These are phyloP conservation scores for Acanthiza pusilla DNA, from an alignment of 2,797 vertebrate genomes.

Conservation along the genomic window DNA sequence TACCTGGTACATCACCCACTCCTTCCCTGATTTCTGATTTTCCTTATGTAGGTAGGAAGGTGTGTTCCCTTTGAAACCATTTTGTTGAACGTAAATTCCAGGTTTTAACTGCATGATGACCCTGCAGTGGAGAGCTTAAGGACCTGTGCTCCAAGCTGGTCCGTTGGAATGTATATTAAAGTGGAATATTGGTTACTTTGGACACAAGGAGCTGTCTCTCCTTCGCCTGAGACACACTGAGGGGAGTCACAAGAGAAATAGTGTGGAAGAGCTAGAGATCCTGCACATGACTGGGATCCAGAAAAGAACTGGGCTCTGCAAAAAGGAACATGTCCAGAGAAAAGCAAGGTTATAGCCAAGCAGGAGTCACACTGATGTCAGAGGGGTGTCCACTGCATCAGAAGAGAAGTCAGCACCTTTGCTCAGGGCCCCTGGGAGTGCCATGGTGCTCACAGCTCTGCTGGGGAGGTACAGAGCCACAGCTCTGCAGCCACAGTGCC, in stretches of 20 bases:
- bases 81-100: background rate
- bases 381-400: background rate
- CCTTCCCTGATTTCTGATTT: background rate
- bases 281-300: background rate
- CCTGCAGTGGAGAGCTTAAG: background rate
- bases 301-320: background rate
- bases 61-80: background rate
- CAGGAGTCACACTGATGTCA: background rate
- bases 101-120: background rate
- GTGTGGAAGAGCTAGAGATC: fast-evolving
- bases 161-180: background rate
- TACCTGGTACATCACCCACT: fast-evolving
- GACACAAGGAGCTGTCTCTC: background rate
- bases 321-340: background rate
- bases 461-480: background rate
- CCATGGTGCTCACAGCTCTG: too few relatives aligned
- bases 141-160: background rate
- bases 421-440: background rate
- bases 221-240: background rate
- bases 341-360: background rate
- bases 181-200: background rate
- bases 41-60: background rate
- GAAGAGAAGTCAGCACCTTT: background rate
- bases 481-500: too few relatives aligned
- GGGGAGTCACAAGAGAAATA: background rate